Conservation (phyloP, 2,888 invertebrate species). For the Nomada flava region DNA sequence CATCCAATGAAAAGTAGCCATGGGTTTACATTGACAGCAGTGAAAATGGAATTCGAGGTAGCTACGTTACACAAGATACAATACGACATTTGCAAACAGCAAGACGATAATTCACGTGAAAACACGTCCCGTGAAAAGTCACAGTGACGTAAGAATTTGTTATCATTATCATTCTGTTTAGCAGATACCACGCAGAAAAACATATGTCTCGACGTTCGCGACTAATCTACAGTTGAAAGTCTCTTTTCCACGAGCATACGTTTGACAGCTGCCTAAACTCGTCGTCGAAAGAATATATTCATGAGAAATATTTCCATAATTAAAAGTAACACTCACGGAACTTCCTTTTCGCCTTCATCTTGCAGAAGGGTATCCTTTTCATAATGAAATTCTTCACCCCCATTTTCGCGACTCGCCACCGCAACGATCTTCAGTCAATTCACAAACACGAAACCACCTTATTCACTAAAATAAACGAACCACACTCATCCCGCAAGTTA, state of each 20-base stretch:
- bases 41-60: not conserved
- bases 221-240: slow-evolving; percentile 15
- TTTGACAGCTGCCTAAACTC: too few species aligned
- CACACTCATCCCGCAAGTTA: not conserved
- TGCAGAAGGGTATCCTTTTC: slow-evolving; percentile 80
- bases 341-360: slow-evolving; percentile 77
- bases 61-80: too few species aligned
- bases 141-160: slow-evolving; percentile 43
- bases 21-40: not conserved
- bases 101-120: slow-evolving; percentile 28
- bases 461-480: not conserved
- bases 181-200: slow-evolving; percentile 28
- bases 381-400: slow-evolving; percentile 80
- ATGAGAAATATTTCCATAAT: too few species aligned
- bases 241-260: not conserved
- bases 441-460: not conserved
- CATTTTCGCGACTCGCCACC: slow-evolving; percentile 65
- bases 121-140: slow-evolving; percentile 43
- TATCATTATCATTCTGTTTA: slow-evolving; percentile 23
- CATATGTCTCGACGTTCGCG: not conserved
- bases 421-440: not conserved
- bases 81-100: slow-evolving; percentile 25
- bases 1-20: not conserved
- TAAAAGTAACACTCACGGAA: slow-evolving; percentile 67
- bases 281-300: too few species aligned